Conservation (phyloP, 2,113 vertebrate genomes). For the Puntigrus tetrazona region DNA sequence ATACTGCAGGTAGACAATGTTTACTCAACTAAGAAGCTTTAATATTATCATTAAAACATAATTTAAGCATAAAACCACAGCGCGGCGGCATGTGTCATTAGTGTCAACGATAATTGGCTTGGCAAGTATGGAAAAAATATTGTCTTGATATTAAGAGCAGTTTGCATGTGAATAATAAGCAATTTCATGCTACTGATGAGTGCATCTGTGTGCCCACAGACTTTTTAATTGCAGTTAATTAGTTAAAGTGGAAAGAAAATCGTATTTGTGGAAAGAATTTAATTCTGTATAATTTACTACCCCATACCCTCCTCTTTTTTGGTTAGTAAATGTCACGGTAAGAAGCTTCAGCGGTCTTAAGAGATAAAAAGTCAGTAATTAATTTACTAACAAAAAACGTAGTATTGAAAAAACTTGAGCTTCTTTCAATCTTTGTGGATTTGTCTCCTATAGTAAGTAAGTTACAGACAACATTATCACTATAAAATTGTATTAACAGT, state of each 20-base stretch:
- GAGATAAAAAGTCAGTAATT: not conserved
- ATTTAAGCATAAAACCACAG: constrained; percentile 10
- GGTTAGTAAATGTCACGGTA: not conserved
- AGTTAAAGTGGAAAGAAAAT: constrained; percentile 18
- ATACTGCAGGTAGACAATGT: constrained; percentile 42
- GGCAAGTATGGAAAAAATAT: constrained; percentile 45
- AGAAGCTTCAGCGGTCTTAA: not conserved
- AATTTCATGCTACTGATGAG: constrained; percentile 19
- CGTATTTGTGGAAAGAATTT: not conserved
- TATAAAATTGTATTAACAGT: not conserved
- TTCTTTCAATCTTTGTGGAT: too few species aligned
- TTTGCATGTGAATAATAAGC: constrained; percentile 40
- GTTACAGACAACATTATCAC: not conserved
- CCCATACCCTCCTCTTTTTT: accelerated
- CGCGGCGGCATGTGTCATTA: constrained; percentile 1
- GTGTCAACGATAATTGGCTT: constrained; percentile 48
- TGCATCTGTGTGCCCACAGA: not conserved
- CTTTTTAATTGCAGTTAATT: too few species aligned
- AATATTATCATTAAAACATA: constrained; percentile 41
- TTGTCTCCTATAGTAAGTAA: too few species aligned
- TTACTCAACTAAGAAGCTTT: constrained; percentile 37
- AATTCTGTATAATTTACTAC: not conserved
- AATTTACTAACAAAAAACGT: too few species aligned
- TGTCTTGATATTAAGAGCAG: constrained; percentile 41
- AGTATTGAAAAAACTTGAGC: too few species aligned